These are phyloP conservation scores for Embiotoca jacksoni DNA, from an alignment of 2,113 vertebrate genomes.

Conservation along the genomic window DNA sequence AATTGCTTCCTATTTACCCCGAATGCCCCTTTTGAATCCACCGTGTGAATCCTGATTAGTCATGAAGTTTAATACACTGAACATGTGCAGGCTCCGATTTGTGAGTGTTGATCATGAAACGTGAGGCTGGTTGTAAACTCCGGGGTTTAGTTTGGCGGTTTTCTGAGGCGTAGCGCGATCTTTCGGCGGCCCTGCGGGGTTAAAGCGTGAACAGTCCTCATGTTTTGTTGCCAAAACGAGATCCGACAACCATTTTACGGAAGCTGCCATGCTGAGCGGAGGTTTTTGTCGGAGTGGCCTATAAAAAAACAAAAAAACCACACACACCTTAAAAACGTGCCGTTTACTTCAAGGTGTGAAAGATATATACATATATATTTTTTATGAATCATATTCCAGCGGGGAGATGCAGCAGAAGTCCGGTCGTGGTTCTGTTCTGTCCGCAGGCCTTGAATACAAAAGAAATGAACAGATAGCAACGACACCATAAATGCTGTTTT, in stretches of 20 bases:
- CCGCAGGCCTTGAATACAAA: not conserved
- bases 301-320: not conserved
- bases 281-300: constrained; percentile 3
- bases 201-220: not conserved
- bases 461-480: not conserved
- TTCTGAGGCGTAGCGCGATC: too few species aligned
- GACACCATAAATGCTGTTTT: constrained; percentile 6
- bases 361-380: too few species aligned
- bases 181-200: constrained; percentile 4
- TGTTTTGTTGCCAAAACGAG: constrained; percentile 14
- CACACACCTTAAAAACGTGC: not conserved
- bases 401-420: not conserved
- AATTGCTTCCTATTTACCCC: too few species aligned
- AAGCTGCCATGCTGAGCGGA: not conserved
- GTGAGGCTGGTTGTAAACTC: too few species aligned
- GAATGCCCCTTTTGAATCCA: too few species aligned
- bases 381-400: constrained; percentile 11
- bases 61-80: too few species aligned
- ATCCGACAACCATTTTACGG: constrained; percentile 6
- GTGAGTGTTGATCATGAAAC: not conserved
- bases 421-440: constrained; percentile 1
- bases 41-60: too few species aligned
- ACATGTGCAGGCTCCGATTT: not conserved
- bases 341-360: not conserved
- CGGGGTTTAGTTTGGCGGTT: not conserved